Evolutionary conservation across 2,113 vertebrate genomes (phyloP), one percentile per base, ranked within the genome.

Genomic region (Zosterops japonicus): DNA sequence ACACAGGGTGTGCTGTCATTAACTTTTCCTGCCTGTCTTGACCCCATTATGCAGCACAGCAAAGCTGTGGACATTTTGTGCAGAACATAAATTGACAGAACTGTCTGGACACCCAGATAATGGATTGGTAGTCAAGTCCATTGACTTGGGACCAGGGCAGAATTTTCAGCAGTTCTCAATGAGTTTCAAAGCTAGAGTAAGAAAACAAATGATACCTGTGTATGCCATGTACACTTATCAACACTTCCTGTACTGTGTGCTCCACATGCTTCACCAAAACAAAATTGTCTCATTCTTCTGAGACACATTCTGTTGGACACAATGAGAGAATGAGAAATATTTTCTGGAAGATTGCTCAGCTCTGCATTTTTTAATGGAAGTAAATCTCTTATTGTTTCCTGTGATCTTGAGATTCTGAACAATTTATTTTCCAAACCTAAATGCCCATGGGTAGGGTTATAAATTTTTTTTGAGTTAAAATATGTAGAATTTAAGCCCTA

Each of bases 281-380:
- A 47, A 60, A 53, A 61, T 13, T 41, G 14, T 53, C 39, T 49
- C 20, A 17, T 53, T 60, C 53, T 47, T 69, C 63, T 55, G 35
- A 81, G 44, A n/a, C 23, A 49, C 27, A 33, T 47, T 76, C 27
- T 55, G 14, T 49, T 35, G 14, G 25, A 12, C 9, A 55, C 21
- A 69, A 42, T 35, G 41, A 55, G 41, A 69, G 21, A 17, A 69
- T 56, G 12, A 55, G 20, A 83, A 76, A 35, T 27, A 42, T 35
- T 33, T 83, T 63, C n/a, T 49, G 14, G 5, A 69, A 13, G 17
- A 55, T 47, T 27, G 27, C 9, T 52, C 0, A 0, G 9, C 23
- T 67, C 33, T 52, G 23, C 59, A 46, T 21, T 67, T 59, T 57
- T 52, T 52, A 16, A 67, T 46, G 16, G 28, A 53, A 21, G 23